Evolutionary conservation across 1,140 invertebrate genomes (phyloP).

Genomic region (Oppia nitens): DNA sequence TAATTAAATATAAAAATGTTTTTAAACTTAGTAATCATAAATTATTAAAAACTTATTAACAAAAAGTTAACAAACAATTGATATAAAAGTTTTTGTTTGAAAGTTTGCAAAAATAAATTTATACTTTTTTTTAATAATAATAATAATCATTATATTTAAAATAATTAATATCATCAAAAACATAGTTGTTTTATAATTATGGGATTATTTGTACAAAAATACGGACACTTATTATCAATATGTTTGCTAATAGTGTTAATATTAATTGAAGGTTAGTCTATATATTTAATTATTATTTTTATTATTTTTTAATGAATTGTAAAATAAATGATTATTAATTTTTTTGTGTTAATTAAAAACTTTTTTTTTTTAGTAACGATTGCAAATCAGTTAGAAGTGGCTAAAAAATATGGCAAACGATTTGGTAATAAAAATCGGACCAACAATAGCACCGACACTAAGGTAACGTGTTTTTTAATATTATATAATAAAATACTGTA

Average conservation of each 20-base stretch:
- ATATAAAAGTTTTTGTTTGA: too few species aligned
- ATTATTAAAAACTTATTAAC: too few species aligned
- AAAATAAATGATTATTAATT: not conserved
- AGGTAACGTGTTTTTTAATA: not conserved
- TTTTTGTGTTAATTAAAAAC: not conserved
- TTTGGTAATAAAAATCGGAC: not conserved
- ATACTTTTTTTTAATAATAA: too few species aligned
- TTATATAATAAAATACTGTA: too few species aligned
- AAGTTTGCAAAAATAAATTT: too few species aligned
- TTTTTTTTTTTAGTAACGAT: not conserved
- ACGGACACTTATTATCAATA: not conserved
- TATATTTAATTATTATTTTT: not conserved
- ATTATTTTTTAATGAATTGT: not conserved
- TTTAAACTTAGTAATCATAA: too few species aligned
- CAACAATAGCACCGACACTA: not conserved
- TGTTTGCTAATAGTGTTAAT: not conserved
- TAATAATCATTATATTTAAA: too few species aligned
- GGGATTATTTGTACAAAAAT: not conserved
- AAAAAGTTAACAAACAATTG: too few species aligned
- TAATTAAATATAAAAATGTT: too few species aligned
- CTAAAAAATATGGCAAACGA: not conserved
- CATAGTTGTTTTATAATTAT: too few species aligned
- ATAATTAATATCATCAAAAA: too few species aligned
- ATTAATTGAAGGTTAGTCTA: not conserved
- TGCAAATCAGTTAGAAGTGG: not conserved